Evolutionary conservation across 1,140 invertebrate genomes (phyloP).

Genomic region (Solenopsis fugax): DNA sequence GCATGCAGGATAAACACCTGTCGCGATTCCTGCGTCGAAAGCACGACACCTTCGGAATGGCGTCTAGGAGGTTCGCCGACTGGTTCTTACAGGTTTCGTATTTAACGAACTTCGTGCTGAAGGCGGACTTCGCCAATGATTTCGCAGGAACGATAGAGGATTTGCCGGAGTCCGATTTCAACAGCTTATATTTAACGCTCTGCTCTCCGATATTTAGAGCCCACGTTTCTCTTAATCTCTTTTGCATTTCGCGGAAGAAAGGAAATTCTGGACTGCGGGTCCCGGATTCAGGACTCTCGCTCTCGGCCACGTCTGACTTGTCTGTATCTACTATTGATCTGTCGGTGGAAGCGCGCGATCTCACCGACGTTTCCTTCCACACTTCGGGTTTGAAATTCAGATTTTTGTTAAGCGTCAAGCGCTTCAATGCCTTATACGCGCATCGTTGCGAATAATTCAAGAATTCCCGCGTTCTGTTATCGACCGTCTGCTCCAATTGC

Average conservation of each 20-base stretch:
- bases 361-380: neutral
- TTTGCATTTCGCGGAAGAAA: constrained; percentile 20
- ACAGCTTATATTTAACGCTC: neutral
- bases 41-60: constrained; percentile 62
- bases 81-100: neutral
- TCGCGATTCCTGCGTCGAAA: constrained; percentile 77
- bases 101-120: constrained; percentile 48
- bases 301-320: neutral
- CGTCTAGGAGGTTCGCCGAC: constrained; percentile 26
- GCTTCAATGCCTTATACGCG: constrained; percentile 67
- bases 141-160: constrained; percentile 61
- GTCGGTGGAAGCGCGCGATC: neutral
- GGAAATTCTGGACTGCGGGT: neutral
- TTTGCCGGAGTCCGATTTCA: constrained; percentile 43
- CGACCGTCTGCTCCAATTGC: neutral
- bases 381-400: constrained; percentile 37
- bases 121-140: constrained; percentile 45
- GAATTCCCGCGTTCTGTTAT: neutral
- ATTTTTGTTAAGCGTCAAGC: constrained; percentile 43
- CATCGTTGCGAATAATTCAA: constrained; percentile 54
- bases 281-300: neutral
- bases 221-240: constrained; percentile 29
- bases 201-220: neutral
- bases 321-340: neutral
- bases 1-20: constrained; percentile 77